Percentiles rank a stretch among this genome's conserved stretches.
Evolutionary conservation across 2,888 invertebrate genomes (phyloP).

Genomic region (Cheilosia vernalis): DNA sequence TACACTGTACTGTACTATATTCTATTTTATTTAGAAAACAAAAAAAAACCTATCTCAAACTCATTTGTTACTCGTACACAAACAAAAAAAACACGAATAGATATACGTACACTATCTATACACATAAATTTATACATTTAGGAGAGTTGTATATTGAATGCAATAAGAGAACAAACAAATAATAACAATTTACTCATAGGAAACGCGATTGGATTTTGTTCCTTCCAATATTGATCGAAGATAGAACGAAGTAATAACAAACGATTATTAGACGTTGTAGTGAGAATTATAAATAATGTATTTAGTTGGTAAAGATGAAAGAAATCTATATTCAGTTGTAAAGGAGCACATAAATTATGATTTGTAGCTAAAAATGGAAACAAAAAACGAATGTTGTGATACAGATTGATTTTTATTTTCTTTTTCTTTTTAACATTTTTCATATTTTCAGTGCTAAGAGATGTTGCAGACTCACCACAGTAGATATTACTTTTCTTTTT

Average conservation of each 20-base stretch:
- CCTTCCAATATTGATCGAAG: slow-evolving; percentile 25
- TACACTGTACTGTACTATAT: slow-evolving; percentile 63
- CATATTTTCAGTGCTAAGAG: slow-evolving; percentile 3
- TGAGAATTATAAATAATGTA: slow-evolving; percentile 59
- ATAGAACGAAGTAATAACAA: slow-evolving; percentile 1
- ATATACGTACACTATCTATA: slow-evolving; percentile 17
- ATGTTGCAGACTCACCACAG: slow-evolving; percentile 3
- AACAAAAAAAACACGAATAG: slow-evolving; percentile 36
- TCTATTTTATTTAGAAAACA: slow-evolving; percentile 43
- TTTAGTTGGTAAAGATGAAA: slow-evolving; percentile 40
- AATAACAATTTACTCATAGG: slow-evolving; percentile 17
- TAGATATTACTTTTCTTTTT: background rate
- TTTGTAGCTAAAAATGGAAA: slow-evolving; percentile 45
- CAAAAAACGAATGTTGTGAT: slow-evolving; percentile 67
- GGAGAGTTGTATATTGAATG: slow-evolving; percentile 55
- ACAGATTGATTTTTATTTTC: slow-evolving; percentile 51
- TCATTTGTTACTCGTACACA: slow-evolving; percentile 73
- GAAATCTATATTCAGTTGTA: slow-evolving; percentile 49
- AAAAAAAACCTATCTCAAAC: slow-evolving; percentile 18
- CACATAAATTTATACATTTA: slow-evolving; percentile 39
- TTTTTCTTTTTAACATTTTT: slow-evolving; percentile 17
- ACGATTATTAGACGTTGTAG: slow-evolving; percentile 58
- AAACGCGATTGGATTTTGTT: slow-evolving; percentile 29
- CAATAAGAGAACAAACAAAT: slow-evolving; percentile 50
- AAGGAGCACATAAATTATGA: slow-evolving; percentile 33